Percentiles rank a stretch among this genome's conserved stretches.
These are phyloP conservation scores for Erebia aethiops DNA, from an alignment of 2,888 invertebrate genomes.

Conservation along the genomic window DNA sequence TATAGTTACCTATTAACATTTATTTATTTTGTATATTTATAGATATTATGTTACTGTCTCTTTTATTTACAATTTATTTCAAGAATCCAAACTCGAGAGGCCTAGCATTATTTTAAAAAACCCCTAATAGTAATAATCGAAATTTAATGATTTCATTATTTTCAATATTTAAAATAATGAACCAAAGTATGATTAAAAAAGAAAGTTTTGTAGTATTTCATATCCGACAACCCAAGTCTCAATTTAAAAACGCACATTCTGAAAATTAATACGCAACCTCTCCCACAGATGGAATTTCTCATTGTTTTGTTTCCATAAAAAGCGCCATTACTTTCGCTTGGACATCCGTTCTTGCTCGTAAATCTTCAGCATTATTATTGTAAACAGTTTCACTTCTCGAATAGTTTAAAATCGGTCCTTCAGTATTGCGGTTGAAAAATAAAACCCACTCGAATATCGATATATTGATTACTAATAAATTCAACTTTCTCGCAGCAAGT, in stretches of 20 bases:
- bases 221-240: not conserved
- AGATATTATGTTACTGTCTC: too few relatives aligned
- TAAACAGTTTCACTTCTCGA: constrained; percentile 20
- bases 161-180: too few relatives aligned
- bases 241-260: constrained; percentile 14
- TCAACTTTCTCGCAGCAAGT: constrained; percentile 41
- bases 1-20: not conserved
- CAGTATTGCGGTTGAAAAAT: constrained; percentile 12
- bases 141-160: too few relatives aligned
- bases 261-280: constrained; percentile 3
- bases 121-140: too few relatives aligned
- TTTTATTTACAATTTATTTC: too few relatives aligned
- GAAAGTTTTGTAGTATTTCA: constrained; percentile 2
- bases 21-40: not conserved
- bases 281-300: constrained; percentile 17
- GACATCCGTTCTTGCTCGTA: constrained; percentile 19
- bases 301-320: constrained; percentile 25
- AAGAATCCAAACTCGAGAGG: too few relatives aligned
- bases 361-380: constrained; percentile 17
- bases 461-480: constrained; percentile 37
- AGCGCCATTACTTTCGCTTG: constrained; percentile 22
- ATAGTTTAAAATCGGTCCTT: constrained; percentile 20
- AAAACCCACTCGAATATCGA: constrained; percentile 13
- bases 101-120: too few relatives aligned
- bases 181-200: not conserved